Evolutionary conservation across 2,888 invertebrate species (phyloP), one percentile per base, ranked within the genome.

Genomic region (Tetropium fuscum): DNA sequence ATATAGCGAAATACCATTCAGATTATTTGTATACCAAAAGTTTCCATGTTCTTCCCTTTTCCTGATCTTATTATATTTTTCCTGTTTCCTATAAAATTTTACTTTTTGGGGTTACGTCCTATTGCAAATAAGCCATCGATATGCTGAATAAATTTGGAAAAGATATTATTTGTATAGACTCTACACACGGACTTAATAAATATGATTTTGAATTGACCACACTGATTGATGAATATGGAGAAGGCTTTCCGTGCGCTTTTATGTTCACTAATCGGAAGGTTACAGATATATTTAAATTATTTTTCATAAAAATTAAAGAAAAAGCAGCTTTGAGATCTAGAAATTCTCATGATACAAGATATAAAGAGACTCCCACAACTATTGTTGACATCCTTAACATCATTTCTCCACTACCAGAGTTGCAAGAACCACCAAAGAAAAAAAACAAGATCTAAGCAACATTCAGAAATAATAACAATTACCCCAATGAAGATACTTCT

Each of bases 41-140:
- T 22, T 22, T 3, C 4, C 22, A 22, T 22, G 22, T 22, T 22
- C 3, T 22, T 22, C 3, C 3, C 3, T 22, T 22, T 22, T 22
- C 3, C 22, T 22, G 22, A 5, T 22, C 4, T 7, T 22, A 22
- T 22, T 22, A 22, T 22, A 7, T 22, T 22, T 22, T 22, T 22
- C 3, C 22, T 22, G 7, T 22, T 7, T 22, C 22, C 22, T 22
- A 7, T 22, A 22, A 3, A 22, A 22, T 7, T 22, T 22, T 22
- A 22, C 22, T 5, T 5, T 3, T 22, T 47, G 47, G 38, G 51
- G 51, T 51, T 40, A 51, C 51, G 25, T 51, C 38, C 25, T 51
- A 40, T 40, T 51, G 51, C 51, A 51, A 51, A 51, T 51, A 51
- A 40, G 51, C 51, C 51, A 40, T 51, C 51, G 51, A 51, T 51